Evolutionary conservation across 2,113 vertebrate genomes (phyloP).

Genomic region (Centrocercus urophasianus): DNA sequence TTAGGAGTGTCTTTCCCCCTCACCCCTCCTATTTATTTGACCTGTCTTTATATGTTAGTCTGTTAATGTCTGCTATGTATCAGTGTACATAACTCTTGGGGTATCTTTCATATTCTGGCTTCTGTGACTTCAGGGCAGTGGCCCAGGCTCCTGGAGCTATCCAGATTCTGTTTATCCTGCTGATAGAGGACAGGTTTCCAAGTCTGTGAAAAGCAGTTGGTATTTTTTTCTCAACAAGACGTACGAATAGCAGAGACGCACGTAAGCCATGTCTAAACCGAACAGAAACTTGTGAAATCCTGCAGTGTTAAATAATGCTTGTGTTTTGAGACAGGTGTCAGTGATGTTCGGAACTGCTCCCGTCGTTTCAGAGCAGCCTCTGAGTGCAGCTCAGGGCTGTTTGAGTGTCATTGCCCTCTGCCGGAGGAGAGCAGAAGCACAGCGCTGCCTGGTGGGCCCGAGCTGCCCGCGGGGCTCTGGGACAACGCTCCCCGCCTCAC

Average conservation of each 20-base stretch:
- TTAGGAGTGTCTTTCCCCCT: neutral
- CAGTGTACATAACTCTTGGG: neutral
- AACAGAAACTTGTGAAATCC: neutral
- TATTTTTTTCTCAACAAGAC: neutral
- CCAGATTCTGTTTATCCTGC: neutral
- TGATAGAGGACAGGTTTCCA: neutral
- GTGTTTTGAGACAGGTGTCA: neutral
- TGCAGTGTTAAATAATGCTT: rapidly evolving
- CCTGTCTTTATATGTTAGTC: neutral
- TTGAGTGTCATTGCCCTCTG: neutral
- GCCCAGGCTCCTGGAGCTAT: neutral
- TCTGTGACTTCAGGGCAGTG: neutral
- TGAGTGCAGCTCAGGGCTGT: neutral
- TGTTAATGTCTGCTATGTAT: neutral
- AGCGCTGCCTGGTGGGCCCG: neutral
- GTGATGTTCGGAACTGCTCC: neutral
- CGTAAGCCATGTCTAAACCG: rapidly evolving
- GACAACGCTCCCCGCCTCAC: rapidly evolving
- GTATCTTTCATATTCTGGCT: neutral
- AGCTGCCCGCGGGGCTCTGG: neutral
- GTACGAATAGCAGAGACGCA: rapidly evolving
- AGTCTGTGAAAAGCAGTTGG: neutral
- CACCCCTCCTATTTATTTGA: neutral
- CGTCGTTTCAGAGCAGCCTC: neutral
- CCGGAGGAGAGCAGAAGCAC: neutral